Base-by-base conservation (phyloP, 2,797 vertebrate genomes). In the Danio albolineatus region DNA sequence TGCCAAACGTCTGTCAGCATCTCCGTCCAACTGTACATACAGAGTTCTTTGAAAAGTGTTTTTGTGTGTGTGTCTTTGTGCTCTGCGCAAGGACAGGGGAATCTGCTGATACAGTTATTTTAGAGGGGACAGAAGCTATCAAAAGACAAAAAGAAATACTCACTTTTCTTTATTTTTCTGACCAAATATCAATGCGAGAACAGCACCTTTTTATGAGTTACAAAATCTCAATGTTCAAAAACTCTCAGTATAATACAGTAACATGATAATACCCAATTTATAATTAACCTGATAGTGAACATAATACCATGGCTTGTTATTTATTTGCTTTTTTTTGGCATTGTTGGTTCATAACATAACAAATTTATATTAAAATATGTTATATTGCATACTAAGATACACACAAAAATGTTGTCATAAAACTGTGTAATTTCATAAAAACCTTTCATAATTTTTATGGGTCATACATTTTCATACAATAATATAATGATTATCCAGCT, bases 91-190 rank as follows among this genome's bases (percentile, higher is more conserved):
- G n/a, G 17, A 71, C 56, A 49, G 76, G 80, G 53, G 41, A 76
- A 56, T 43, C 38, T 21, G 67, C 49, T 56, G 12, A 41, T 49
- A 54, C 10, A 44, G 70, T 19, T 13, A 10, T 66, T 72, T 57
- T 62, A 13, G 53, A 77, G 65, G 54, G 66, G 70, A 65, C 28
- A 78, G 16, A 59, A 59, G 16, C 16, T 16, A 48, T 39, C 53
- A 48, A 69, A 59, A 14, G 13, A 48, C 51, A 57, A 76, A 57
- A 84, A 86, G 71, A 39, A 86, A 85, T 77, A 76, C 44, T 85
- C 60, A 21, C 28, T 43, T 48, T 16, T 8, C 28, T 10, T 67
- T 61, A 62, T 59, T 19, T 73, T 43, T 28, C 74, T 69, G 46
- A 17, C 66, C 12, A 21, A 17, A 10, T 4, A 61, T 39, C 14